Evolutionary conservation across 2,113 vertebrate genomes (phyloP).

Genomic region (Lonchura striata): DNA sequence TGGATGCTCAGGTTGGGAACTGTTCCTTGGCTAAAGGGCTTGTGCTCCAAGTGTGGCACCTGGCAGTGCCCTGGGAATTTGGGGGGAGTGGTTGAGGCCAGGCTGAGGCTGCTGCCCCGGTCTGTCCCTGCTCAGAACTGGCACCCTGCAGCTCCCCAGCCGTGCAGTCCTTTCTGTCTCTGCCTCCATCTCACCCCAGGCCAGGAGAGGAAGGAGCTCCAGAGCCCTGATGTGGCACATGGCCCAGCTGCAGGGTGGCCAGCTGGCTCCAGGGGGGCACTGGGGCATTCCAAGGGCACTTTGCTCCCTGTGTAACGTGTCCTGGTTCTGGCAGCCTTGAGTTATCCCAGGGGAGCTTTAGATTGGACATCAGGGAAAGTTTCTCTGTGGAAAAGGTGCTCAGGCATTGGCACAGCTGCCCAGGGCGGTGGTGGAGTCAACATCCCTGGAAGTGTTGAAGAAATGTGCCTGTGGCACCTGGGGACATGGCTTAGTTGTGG

Average conservation of each 20-base stretch:
- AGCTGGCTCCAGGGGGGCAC: background rate
- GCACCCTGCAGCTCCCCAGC: background rate
- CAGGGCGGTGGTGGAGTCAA: too few relatives aligned
- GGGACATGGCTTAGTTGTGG: background rate
- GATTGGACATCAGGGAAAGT: too few relatives aligned
- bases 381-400: background rate
- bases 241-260: background rate
- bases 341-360: background rate
- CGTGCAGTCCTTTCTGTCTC: rapidly evolving
- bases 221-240: background rate
- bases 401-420: background rate
- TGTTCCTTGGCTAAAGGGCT: background rate
- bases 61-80: background rate
- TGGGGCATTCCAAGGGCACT: background rate
- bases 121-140: background rate
- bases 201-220: background rate
- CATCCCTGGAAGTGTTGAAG: background rate
- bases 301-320: rapidly evolving
- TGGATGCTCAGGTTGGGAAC: background rate
- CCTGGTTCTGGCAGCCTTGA: background rate
- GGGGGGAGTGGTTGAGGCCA: background rate
- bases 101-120: rapidly evolving
- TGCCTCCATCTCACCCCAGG: background rate
- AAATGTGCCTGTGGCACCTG: background rate
- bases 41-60: background rate